Conservation (phyloP, 2,113 vertebrate genomes). For the Pachyramphus minor region DNA sequence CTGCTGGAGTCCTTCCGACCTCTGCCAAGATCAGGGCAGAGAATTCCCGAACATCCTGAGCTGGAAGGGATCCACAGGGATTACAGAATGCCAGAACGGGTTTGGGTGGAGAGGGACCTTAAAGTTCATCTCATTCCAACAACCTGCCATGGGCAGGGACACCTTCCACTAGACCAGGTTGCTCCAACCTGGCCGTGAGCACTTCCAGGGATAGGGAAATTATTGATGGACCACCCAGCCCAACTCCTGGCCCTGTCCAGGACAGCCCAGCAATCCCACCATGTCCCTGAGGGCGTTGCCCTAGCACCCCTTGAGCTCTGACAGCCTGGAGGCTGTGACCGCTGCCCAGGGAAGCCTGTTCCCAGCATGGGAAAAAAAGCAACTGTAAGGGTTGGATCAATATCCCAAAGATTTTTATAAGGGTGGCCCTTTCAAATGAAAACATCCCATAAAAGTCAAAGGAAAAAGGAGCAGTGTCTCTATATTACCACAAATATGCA, state of each 20-base stretch:
- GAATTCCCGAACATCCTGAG: not conserved
- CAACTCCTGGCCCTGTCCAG: not conserved
- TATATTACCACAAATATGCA: not conserved
- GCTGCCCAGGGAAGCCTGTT: not conserved
- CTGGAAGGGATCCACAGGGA: not conserved
- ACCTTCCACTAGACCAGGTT: not conserved
- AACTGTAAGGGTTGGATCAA: not conserved
- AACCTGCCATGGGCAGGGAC: not conserved
- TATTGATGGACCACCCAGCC: not conserved
- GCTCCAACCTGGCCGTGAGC: not conserved
- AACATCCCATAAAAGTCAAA: not conserved
- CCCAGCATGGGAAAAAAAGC: not conserved
- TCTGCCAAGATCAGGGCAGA: not conserved
- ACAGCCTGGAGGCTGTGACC: not conserved
- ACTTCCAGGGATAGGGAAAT: not conserved
- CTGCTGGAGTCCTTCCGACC: not conserved
- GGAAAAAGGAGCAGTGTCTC: not conserved
- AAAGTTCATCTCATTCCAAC: not conserved
- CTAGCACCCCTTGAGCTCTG: not conserved
- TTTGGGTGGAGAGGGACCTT: not conserved
- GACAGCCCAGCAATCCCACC: not conserved
- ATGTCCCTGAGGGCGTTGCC: fast-evolving
- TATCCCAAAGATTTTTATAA: not conserved
- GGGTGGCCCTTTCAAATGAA: not conserved
- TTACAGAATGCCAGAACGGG: not conserved